Conservation (phyloP, 2,113 vertebrate genomes). For the Xiphophorus maculatus region DNA sequence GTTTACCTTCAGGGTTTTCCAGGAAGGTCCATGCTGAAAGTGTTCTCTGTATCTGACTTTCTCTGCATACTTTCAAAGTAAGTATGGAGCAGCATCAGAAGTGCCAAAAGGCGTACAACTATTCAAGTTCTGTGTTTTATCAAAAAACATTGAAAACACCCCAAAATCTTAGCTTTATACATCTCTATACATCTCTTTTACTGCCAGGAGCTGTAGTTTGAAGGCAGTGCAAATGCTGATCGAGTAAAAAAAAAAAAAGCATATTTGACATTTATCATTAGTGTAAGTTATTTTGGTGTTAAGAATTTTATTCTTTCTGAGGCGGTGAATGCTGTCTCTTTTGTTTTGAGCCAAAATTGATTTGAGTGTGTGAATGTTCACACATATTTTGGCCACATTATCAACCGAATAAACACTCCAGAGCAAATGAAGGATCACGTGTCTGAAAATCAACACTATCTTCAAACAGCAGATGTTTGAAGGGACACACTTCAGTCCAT, state of each 20-base stretch:
- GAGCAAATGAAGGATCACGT: conserved; percentile 2
- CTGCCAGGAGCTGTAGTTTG: background rate
- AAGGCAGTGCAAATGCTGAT: background rate
- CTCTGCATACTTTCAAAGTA: background rate
- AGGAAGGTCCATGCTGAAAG: background rate
- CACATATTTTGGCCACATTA: background rate
- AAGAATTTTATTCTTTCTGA: background rate
- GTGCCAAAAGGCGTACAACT: background rate
- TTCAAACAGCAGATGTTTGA: conserved; percentile 31
- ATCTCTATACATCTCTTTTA: background rate
- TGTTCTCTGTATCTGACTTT: conserved; percentile 12
- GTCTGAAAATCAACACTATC: conserved; percentile 19
- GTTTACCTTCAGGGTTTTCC: conserved; percentile 22
- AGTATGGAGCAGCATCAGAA: conserved; percentile 2
- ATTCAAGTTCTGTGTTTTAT: background rate
- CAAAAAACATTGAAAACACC: background rate
- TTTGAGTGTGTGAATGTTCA: background rate
- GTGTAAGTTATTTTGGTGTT: background rate
- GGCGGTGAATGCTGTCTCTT: background rate
- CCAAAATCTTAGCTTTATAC: background rate
- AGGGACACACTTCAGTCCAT: conserved; percentile 2
- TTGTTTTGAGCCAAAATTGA: too few relatives aligned
- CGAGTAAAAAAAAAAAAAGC: background rate
- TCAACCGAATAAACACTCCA: conserved; percentile 1
- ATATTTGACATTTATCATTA: background rate